Conservation (phyloP, 2,797 vertebrate species). For the Columba guinea region DNA sequence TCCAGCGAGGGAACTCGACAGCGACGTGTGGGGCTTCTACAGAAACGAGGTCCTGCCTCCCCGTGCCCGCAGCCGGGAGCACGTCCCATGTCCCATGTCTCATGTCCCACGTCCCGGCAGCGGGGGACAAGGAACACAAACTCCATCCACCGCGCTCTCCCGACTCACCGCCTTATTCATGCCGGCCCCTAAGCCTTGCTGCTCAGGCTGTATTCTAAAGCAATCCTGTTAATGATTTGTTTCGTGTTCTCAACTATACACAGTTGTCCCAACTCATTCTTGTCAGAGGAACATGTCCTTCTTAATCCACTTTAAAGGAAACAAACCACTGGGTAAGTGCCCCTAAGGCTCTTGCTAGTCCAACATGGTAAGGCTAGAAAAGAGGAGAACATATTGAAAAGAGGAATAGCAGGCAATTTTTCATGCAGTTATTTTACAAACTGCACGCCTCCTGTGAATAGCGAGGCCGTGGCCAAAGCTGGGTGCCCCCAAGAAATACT, state of each 20-base stretch:
- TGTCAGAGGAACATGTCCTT: conserved; percentile 28
- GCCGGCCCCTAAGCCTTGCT: background rate
- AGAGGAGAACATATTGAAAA: conserved; percentile 20
- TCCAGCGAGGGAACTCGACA: background rate
- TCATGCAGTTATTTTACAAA: conserved; percentile 23
- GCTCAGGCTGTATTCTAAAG: background rate
- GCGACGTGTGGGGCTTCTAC: fast-evolving
- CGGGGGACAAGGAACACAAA: background rate
- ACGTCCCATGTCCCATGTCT: background rate
- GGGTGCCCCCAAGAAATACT: conserved; percentile 34
- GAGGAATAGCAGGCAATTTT: conserved; percentile 34
- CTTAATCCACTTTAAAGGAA: conserved; percentile 50
- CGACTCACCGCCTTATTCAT: background rate
- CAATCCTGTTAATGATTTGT: conserved; percentile 29
- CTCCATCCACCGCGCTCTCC: background rate
- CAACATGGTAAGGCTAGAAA: conserved; percentile 26
- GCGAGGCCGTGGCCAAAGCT: conserved; percentile 25
- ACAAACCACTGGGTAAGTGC: conserved; percentile 27
- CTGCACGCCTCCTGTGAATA: conserved; percentile 57
- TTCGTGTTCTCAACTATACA: conserved; percentile 15
- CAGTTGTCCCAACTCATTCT: conserved; percentile 32
- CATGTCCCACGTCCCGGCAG: background rate
- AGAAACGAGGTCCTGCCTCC: background rate
- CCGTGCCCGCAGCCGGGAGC: background rate
- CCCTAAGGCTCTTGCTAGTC: conserved; percentile 17